Base-by-base conservation (phyloP, 2,113 vertebrate genomes). In the Euleptes europaea region DNA sequence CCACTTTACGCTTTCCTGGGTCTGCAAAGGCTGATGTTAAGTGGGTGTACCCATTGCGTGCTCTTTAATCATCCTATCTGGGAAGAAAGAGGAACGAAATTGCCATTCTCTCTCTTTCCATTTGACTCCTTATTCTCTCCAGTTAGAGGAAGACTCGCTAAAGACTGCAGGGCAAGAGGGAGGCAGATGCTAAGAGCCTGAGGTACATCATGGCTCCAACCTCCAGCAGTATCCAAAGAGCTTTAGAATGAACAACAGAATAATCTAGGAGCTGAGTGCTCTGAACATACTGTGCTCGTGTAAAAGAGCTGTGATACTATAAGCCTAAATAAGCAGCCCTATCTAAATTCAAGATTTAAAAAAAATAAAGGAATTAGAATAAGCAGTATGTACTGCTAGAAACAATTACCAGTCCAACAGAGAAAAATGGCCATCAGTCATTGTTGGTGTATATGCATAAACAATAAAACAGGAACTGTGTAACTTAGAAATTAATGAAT, bases 61-160 rank as follows among this genome's bases (percentile, higher is more conserved):
- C 78, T n/a, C 17, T 80, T 80, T 80, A 80, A 69, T 69, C 63
- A 80, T 35, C 44, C 79, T 51, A 66, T 67, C 66, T 51, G 28
- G 44, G n/a, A 67, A 70, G 40, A 33, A n/a, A 67, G 13, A 12
- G 57, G 42, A n/a, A 47, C 23, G 19, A 49, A 73, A 42, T 5
- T 44, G 70, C 70, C 54, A 54, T 71, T 19, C 38, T 72, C 44
- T 9, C 9, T 44, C 21, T 72, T 28, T 44, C 28, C 23, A 40
- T 42, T 28, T 44, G 40, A 12, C 71, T 73, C 44, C 31, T 75
- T 75, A 51, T 51, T 28, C 12, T 33, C 7, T 76, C 17, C 33
- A n/a, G 10, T 51, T n/a, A 51, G 33, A n/a, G 28, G 65, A 80
- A 1, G 44, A 38, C 44, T 26, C 35, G 21, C 26, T 8, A 1